A percentile compares a stretch with the other conserved stretches of the same genome.
These are phyloP conservation scores for Sorex fumeus DNA, from an alignment of 2,113 vertebrate species.

Conservation along the genomic window DNA sequence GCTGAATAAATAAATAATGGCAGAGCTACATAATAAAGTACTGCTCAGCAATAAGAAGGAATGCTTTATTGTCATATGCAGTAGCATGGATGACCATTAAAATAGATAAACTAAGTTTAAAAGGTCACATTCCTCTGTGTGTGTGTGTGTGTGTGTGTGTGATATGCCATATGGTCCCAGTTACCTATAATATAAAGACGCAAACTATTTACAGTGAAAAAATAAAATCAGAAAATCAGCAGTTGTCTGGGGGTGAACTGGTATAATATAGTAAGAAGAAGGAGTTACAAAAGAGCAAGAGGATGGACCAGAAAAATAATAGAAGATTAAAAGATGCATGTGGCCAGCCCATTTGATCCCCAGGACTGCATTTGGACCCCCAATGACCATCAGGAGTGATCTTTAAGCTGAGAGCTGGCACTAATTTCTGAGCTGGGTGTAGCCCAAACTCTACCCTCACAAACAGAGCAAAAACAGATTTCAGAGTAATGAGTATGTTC, in stretches of 20 bases:
- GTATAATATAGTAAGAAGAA: neutral
- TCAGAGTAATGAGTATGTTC: neutral
- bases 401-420: no score
- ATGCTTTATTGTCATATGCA: neutral
- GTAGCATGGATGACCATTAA: neutral
- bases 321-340: no score
- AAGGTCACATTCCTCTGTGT: neutral
- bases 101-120: slow-evolving; percentile 3
- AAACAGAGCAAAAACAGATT: neutral
- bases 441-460: no score
- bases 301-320: neutral
- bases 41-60: neutral
- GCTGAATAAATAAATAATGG: neutral
- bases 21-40: neutral
- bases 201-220: slow-evolving; percentile 23
- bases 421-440: no score
- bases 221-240: neutral
- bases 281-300: neutral
- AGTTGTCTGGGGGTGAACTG: no score
- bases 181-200: neutral
- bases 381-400: no score
- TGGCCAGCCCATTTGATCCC: no score
- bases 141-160: no score
- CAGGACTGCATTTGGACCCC: no score
- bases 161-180: neutral